Base-by-base conservation (phyloP, 2,113 vertebrate genomes). In the Forbesichthys agassizii region DNA sequence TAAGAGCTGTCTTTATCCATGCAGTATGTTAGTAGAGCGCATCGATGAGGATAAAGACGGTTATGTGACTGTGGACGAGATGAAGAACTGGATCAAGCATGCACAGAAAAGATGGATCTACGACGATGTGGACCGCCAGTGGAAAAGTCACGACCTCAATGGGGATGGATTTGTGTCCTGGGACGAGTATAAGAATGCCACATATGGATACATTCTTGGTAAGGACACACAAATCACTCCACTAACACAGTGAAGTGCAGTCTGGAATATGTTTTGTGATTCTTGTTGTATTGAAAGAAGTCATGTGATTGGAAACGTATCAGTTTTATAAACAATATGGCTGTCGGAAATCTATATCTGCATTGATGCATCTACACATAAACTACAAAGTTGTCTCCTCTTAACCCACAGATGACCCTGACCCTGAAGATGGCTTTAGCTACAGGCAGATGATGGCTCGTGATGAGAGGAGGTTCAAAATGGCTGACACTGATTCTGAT, bases 151-250 rank as follows among this genome's bases (percentile, higher is more conserved):
- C 6, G 98, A 99, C 92, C 95, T 99, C 76, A 95, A 98, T 18
- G 94, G 92, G 71, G 98, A 99, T 33, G 91, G 90, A 11, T 82
- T 94, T 52, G 91, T 99, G 62, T 95, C 96, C 64, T 99, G 98
- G 98, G 97, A 98, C 66, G 98, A 99, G 54, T 99, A 99, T 81
- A 98, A 94, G 90, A 99, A 99, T 70, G 97, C 96, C 91, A 98
- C 97, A 76, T 99, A 99, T 73, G 95, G 98, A 80, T 97, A 96
- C 86, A 93, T 96, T 79, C 85, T 98, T 67, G 97, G 98, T 99
- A 94, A 63, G 91, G 71, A n/a, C 63, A 14, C 57, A 49, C n/a
- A 42, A 42, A 42, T 42, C 4, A 42, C 36, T 42, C 5, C 7
- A 42, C 36, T 42, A 42, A 42, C 27, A 27, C 27, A 27, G 27